These are phyloP conservation scores for Gallinago solitaria DNA, from an alignment of 2,797 vertebrate genomes.

Conservation along the genomic window DNA sequence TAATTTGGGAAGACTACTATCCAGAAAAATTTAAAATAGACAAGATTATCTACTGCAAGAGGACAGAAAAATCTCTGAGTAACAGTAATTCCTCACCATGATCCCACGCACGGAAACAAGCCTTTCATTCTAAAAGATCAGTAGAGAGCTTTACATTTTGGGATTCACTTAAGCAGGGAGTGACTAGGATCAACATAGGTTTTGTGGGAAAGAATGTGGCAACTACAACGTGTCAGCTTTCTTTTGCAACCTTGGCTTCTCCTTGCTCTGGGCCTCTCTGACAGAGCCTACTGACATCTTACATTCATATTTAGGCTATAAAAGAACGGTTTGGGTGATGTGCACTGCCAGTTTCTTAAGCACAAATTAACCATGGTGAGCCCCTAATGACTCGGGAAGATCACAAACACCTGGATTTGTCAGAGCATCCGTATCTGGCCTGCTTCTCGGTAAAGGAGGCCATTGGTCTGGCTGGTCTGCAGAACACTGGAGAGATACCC, in stretches of 20 bases:
- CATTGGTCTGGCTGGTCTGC: not conserved
- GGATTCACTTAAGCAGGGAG: not conserved
- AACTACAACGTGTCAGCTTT: not conserved
- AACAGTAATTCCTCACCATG: not conserved
- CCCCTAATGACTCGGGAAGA: not conserved
- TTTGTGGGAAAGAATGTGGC: not conserved
- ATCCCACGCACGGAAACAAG: not conserved
- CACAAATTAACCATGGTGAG: not conserved
- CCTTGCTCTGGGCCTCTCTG: not conserved
- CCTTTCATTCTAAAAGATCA: not conserved
- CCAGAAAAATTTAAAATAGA: not conserved
- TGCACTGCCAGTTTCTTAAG: not conserved
- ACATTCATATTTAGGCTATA: not conserved
- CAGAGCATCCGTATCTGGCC: not conserved
- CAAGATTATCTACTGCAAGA: not conserved
- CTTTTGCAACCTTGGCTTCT: not conserved
- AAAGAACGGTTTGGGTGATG: not conserved
- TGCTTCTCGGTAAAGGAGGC: not conserved
- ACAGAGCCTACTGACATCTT: accelerated
- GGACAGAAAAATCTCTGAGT: not conserved
- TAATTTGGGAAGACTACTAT: not conserved
- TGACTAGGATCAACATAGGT: not conserved
- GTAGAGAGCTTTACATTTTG: not conserved
- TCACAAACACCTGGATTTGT: not conserved
- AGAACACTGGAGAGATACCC: not conserved